A percentile compares a stretch with the other conserved stretches of the same genome.
These are phyloP conservation scores for Aricia artaxerxes DNA, from an alignment of 2,888 invertebrate species.

Conservation along the genomic window DNA sequence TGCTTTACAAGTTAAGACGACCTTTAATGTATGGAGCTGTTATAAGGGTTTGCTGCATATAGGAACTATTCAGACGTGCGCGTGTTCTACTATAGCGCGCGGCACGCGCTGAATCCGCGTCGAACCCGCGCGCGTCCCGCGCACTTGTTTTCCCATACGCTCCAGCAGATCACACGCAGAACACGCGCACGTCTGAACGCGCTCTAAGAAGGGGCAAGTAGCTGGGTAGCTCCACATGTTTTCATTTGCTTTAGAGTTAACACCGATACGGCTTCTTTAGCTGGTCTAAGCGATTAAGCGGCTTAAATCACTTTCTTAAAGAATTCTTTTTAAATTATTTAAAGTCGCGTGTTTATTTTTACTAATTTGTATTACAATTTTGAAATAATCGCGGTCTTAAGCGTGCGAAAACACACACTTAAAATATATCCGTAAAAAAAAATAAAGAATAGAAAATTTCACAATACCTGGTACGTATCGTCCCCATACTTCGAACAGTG, in stretches of 20 bases:
- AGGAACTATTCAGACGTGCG: neutral
- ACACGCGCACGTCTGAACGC: too few relatives aligned
- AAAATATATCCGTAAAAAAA: neutral
- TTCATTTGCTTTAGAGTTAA: neutral
- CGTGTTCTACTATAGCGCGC: too few relatives aligned
- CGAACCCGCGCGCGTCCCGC: too few relatives aligned
- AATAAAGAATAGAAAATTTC: neutral
- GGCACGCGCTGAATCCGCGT: too few relatives aligned
- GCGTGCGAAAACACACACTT: neutral
- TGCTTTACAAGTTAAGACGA: neutral
- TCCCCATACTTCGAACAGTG: conserved; percentile 92
- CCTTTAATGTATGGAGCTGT: neutral
- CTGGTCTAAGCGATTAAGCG: neutral
- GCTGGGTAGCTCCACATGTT: neutral
- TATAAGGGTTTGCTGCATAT: neutral
- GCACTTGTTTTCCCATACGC: too few relatives aligned
- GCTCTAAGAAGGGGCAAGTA: neutral
- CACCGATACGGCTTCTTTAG: neutral
- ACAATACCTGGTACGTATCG: conserved; percentile 87
- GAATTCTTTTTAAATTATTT: too few relatives aligned
- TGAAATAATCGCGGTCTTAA: neutral
- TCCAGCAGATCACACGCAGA: too few relatives aligned
- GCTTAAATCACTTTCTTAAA: neutral
- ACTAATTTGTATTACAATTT: too few relatives aligned
- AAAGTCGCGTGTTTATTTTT: too few relatives aligned